Evolutionary conservation across 2,888 invertebrate genomes (phyloP), one percentile per base, ranked within the genome.

Genomic region (Tridacna crocea): DNA sequence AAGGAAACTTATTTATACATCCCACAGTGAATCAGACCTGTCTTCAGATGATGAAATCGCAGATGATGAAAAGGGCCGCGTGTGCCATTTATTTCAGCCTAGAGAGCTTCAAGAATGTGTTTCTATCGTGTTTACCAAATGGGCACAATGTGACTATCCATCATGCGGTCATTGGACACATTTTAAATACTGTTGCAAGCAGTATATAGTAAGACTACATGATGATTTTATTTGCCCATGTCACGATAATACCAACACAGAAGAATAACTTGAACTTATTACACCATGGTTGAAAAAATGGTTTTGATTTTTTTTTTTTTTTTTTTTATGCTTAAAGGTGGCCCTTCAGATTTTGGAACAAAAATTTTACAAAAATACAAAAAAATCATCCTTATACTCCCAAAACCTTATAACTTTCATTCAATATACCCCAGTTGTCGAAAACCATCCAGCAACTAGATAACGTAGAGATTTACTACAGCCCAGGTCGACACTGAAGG

Each of bases 101-200:
- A 47, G n/a, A 13, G 72, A 72, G 24, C 72, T 72, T 48, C 72
- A 72, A 13, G n/a, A 72, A 26, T 72, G 72, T 27, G 17, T 72
- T 26, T 72, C 72, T 11, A 22, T 72, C 4, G 51, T 72, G 10
- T 51, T 72, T 51, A 51, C 55, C 17, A 72, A 72, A 24, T 72
- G 72, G 72, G 72, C 72, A 17, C 51, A 48, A 51, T 72, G 72
- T 51, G 72, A 72, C 51, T 72, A 15, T 19, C 24, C 51, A 72
- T 17, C 47, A 51, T 72, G 72, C 24, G 15, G 51, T 26, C 55
- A 72, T 13, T 72, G 72, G 72, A 72, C 51, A 19, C 72, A 72
- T 24, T 51, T 72, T 4, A 72, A 72, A 27, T 72, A 72, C 27
- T 72, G 72, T 51, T 51, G 72, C 24, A 72, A 55, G 51, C 72